Conservation (phyloP, 1,140 invertebrate species). For the Drosophila grimshawi region DNA sequence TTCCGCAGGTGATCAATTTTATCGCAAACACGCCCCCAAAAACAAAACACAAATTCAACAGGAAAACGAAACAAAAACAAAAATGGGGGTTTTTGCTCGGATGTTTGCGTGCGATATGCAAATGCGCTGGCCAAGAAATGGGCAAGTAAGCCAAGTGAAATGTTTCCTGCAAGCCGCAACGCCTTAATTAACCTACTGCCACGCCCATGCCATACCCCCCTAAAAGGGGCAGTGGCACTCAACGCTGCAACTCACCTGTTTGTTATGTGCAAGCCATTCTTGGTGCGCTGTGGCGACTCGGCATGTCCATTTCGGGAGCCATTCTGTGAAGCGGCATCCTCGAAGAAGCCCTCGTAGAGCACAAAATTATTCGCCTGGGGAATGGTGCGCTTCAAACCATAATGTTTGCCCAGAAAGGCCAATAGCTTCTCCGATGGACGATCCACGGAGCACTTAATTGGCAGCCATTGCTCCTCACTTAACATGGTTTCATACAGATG, state of each 20-base stretch:
- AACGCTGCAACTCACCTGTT: conserved; percentile 68
- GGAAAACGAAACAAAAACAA: conserved; percentile 25
- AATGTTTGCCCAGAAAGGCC: conserved; percentile 93
- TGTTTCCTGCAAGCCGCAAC: conserved; percentile 71
- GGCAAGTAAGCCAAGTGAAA: conserved; percentile 74
- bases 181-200: conserved; percentile 65
- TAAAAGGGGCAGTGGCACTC: not conserved
- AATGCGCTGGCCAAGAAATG: conserved; percentile 66
- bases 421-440: conserved; percentile 95
- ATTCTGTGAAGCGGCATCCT: conserved; percentile 72
- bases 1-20: conserved; percentile 52
- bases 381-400: conserved; percentile 88
- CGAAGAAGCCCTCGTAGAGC: conserved; percentile 93
- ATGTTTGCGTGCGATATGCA: conserved; percentile 79
- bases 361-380: conserved; percentile 96
- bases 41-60: not conserved
- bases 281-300: conserved; percentile 43
- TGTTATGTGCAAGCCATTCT: conserved; percentile 72
- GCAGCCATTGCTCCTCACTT: conserved; percentile 88
- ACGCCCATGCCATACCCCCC: not conserved
- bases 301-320: conserved; percentile 57
- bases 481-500: conserved; percentile 93
- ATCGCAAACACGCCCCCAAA: conserved; percentile 26
- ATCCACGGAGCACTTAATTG: conserved; percentile 93
- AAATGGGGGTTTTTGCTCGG: conserved; percentile 28